phyloP scores from a whole-genome alignment of 64 coral and sea anemone species.

The Catalaphyllia jardinei region DNA sequence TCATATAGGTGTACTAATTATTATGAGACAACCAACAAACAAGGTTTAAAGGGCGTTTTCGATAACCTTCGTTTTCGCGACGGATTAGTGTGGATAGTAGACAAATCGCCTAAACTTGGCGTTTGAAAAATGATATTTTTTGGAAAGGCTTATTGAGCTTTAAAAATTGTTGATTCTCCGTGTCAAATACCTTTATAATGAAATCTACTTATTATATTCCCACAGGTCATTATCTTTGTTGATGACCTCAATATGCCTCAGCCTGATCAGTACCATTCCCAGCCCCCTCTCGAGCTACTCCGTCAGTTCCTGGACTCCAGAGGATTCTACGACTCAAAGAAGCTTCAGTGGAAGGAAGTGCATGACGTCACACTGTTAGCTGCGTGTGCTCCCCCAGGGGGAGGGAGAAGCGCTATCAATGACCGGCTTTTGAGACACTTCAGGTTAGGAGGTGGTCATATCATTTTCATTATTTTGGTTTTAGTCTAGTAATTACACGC shows the following conservation, averaged over 20 bases:
- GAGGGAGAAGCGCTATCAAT: constrained; percentile 84
- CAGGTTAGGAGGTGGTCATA: constrained; percentile 35
- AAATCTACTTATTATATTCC: background rate
- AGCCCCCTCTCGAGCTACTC: constrained; percentile 88
- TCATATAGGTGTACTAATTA: too few relatives aligned
- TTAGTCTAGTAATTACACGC: background rate
- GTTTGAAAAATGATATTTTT: too few relatives aligned
- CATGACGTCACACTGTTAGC: constrained; percentile 87
- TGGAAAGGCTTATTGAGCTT: too few relatives aligned
- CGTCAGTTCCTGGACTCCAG: constrained; percentile 88
- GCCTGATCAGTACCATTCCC: constrained; percentile 80
- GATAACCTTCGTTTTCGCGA: too few relatives aligned
- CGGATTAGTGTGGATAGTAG: too few relatives aligned
- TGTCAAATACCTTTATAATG: background rate
- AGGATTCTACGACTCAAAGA: constrained; percentile 92
- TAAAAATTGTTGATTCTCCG: too few relatives aligned
- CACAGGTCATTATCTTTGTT: constrained; percentile 81
- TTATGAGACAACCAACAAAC: too few relatives aligned
- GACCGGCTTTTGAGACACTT: constrained; percentile 85
- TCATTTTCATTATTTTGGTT: too few relatives aligned
- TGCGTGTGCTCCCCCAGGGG: constrained; percentile 91
- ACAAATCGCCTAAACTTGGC: too few relatives aligned
- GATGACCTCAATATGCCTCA: constrained; percentile 99
- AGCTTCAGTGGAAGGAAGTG: constrained; percentile 85
- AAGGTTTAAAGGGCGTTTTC: too few relatives aligned